Percentiles rank a stretch among this genome's conserved stretches.
Conservation (phyloP, 2,113 vertebrate species). For the Puffinus mauretanicus region DNA sequence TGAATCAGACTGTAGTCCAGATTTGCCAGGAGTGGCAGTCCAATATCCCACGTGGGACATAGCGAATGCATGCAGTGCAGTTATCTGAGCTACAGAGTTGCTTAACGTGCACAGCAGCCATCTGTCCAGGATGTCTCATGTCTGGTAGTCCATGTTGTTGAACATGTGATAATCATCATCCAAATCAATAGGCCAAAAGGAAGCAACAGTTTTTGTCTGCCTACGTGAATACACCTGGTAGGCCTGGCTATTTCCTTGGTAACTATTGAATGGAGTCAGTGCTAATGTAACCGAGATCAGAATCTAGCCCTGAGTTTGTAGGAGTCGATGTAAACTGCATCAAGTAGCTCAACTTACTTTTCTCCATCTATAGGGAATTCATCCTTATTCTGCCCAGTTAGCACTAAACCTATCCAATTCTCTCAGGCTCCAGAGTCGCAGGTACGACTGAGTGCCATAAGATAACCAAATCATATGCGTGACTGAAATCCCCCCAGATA, state of each 20-base stretch:
- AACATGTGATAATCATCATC: background rate
- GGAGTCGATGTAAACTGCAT: background rate
- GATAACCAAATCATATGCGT: conserved; percentile 17
- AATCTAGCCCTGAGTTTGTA: background rate
- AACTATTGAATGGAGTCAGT: background rate
- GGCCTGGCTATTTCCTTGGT: background rate
- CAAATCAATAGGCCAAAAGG: background rate
- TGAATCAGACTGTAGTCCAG: background rate
- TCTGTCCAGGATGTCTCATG: background rate
- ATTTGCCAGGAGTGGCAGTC: background rate
- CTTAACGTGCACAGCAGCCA: background rate
- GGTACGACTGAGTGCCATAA: background rate
- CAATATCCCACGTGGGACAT: background rate
- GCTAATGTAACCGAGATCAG: background rate
- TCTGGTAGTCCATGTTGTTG: background rate
- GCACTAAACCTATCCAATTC: background rate
- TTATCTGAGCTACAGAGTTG: background rate
- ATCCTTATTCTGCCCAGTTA: background rate
- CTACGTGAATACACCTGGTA: background rate
- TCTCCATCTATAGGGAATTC: background rate
- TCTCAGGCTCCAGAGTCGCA: background rate
- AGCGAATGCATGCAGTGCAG: background rate
- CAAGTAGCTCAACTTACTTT: conserved; percentile 35
- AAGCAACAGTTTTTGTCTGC: background rate
- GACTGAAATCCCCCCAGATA: background rate